phyloP scores from a whole-genome alignment of 2,888 invertebrate genomes.

The Ecdyonurus torrentis region DNA sequence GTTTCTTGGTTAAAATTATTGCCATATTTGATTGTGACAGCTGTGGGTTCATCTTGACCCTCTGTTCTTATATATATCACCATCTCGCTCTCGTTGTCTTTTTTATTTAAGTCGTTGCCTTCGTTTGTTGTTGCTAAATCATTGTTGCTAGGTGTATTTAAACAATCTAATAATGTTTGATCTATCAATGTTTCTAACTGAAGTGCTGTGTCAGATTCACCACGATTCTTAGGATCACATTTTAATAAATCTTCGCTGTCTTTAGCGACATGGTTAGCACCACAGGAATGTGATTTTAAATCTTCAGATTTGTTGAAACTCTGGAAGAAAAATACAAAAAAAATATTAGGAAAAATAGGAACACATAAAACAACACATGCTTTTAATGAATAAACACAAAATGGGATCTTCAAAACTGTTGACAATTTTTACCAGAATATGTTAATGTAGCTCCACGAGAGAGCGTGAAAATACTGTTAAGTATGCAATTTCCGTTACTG shows the following conservation, averaged over 20 bases:
- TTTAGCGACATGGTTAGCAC: neutral
- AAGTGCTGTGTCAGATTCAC: neutral
- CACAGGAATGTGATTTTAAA: neutral
- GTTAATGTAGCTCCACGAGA: too few species aligned
- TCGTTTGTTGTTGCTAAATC: too few species aligned
- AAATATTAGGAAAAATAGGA: too few species aligned
- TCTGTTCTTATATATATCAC: constrained; percentile 10
- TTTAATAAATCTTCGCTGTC: neutral
- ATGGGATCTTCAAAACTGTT: too few species aligned
- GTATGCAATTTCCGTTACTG: too few species aligned
- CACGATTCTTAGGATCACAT: neutral
- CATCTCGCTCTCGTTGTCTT: constrained; percentile 7
- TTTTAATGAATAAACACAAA: too few species aligned
- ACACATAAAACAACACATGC: too few species aligned
- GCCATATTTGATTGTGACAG: neutral
- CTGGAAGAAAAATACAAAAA: neutral
- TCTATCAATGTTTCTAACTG: neutral
- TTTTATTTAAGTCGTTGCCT: neutral
- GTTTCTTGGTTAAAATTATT: neutral
- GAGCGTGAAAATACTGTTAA: too few species aligned
- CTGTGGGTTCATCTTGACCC: constrained; percentile 9
- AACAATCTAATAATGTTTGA: neutral
- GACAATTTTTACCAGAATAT: too few species aligned
- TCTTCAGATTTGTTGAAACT: neutral
- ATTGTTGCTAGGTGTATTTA: too few species aligned